These are phyloP conservation scores for Rhynchotus rufescens DNA, from an alignment of 2,797 vertebrate species.

Conservation along the genomic window DNA sequence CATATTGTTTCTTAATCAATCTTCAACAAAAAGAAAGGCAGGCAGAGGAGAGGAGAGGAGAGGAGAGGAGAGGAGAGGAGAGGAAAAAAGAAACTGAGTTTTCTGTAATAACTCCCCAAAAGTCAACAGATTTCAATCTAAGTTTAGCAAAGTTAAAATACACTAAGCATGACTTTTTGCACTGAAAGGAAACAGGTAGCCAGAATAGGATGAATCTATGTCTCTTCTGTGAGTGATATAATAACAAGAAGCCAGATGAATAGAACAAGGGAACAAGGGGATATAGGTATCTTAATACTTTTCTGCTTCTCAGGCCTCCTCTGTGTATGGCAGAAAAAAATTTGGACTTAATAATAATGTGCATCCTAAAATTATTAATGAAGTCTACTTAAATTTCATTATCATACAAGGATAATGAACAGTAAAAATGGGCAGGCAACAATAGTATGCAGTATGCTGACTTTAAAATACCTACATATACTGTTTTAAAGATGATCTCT, in stretches of 20 bases:
- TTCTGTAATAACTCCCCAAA: not conserved
- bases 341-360: not conserved
- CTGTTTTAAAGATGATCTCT: not conserved
- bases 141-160: not conserved
- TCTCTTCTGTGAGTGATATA: not conserved
- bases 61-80: too few species aligned
- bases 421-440: not conserved
- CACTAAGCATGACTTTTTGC: accelerated
- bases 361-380: not conserved
- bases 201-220: not conserved
- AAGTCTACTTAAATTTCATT: not conserved
- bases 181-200: not conserved
- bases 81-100: not conserved
- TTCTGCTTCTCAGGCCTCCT: not conserved
- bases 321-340: not conserved
- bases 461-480: not conserved
- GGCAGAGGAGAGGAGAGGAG: too few species aligned
- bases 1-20: not conserved
- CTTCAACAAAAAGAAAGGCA: too few species aligned
- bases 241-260: not conserved
- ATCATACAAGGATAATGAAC: not conserved
- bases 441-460: not conserved
- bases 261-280: accelerated
- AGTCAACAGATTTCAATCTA: not conserved
- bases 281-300: not conserved